Base-by-base conservation (phyloP, 1,140 invertebrate genomes). In the Bombus terrestris region DNA sequence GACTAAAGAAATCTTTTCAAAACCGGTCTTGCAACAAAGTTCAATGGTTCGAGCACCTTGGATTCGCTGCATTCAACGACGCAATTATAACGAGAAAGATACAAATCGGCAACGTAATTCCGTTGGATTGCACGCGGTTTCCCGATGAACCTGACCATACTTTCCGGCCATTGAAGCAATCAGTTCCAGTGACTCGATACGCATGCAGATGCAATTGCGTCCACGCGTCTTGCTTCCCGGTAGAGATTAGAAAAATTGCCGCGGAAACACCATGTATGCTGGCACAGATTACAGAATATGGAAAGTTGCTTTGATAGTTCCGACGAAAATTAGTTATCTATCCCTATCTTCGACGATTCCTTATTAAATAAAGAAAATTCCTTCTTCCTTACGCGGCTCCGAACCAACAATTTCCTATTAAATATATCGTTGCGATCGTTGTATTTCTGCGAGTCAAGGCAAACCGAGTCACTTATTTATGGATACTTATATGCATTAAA, bases 161-260 rank as follows among this genome's bases (percentile, higher is more conserved):
- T 69, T 78, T 57, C 74, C 64, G 35, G 37, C 64, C n/a, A 69
- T 57, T 43, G 53, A 57, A 78, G 28, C 41, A 83, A 83, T 83
- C 81, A 64, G 28, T 77, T 39, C 10, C 73, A 77, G 62, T n/a
- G 73, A 41, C 66, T 69, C 73, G 72, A 75, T 57, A 35, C 22
- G 37, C 76, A 43, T 12, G 28, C 72, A n/a, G 28, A 71, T 22
- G 35, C 35, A 32, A 66, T 32, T 62, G 47, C 35, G 53, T 78
- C 1, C 59, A 22, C 13, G 25, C 75, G 28, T 62, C 9, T 62
- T 13, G 15, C 6, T 32, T 37, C 39, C 8, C 66, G 15, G 10
- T 8, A 22, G 12, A 71, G 12, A 5, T n/a, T 25, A 39, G 78
- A 41, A 71, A 71, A 68, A 71, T 81, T 41, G 4, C 43, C 68